A percentile compares a stretch with the other conserved stretches of the same genome.
phyloP scores from a whole-genome alignment of 2,888 invertebrate genomes.

The Drosophila austrosaltans region DNA sequence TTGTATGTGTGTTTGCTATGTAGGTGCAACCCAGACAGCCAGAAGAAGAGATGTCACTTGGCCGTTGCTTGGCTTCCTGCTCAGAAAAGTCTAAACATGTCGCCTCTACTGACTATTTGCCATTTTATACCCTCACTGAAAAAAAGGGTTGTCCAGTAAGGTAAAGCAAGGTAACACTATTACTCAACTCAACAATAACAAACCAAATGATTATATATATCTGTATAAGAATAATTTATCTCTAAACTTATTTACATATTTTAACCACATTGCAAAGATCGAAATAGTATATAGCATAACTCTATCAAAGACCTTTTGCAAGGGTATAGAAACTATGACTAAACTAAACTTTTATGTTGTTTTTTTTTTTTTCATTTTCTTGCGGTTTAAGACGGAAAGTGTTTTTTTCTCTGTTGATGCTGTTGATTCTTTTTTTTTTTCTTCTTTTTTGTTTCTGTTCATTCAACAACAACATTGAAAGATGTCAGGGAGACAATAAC shows the following conservation, averaged over 20 bases:
- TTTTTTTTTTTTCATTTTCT: slow-evolving; percentile 56
- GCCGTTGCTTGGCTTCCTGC: slow-evolving; percentile 69
- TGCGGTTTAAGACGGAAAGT: slow-evolving; percentile 68
- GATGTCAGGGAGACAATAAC: slow-evolving; percentile 69
- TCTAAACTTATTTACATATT: too few species aligned
- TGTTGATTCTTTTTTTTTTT: slow-evolving; percentile 1
- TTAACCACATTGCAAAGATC: not conserved
- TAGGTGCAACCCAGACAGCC: slow-evolving; percentile 55
- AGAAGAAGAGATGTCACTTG: slow-evolving; percentile 42
- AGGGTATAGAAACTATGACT: not conserved
- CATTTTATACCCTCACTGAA: not conserved
- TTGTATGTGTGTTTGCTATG: slow-evolving; percentile 15
- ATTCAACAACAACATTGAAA: slow-evolving; percentile 50
- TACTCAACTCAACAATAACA: too few species aligned
- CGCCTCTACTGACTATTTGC: slow-evolving; percentile 30
- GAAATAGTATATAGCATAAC: not conserved
- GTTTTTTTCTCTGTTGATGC: slow-evolving; percentile 50
- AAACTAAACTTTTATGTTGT: slow-evolving; percentile 45
- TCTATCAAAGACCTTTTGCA: not conserved
- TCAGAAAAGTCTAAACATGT: slow-evolving; percentile 73
- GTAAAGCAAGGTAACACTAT: too few species aligned
- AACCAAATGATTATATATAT: too few species aligned
- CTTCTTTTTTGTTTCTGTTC: slow-evolving; percentile 20
- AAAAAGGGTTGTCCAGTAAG: too few species aligned
- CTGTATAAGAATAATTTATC: too few species aligned